A percentile compares a stretch with the other conserved stretches of the same genome.
Conservation (phyloP, 2,113 vertebrate genomes). For the Nanorana parkeri region DNA sequence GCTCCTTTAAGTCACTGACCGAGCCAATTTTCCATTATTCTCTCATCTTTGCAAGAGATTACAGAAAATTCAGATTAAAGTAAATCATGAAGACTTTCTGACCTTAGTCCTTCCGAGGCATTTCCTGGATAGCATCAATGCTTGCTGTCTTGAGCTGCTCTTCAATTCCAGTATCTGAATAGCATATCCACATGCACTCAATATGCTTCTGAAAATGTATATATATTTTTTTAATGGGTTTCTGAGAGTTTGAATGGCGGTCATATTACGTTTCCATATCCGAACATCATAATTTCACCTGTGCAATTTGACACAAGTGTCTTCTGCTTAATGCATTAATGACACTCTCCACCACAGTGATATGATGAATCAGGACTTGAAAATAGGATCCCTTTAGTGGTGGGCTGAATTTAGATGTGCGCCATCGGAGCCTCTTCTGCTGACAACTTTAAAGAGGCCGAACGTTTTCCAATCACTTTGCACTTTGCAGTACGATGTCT, state of each 20-base stretch:
- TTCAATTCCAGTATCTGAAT: no score
- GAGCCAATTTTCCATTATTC: no score
- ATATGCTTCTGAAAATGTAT: not conserved
- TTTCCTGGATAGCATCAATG: no score
- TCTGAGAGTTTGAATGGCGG: not conserved
- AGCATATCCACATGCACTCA: no score
- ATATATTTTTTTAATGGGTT: conserved; percentile 13
- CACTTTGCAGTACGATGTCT: not conserved
- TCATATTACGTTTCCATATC: not conserved
- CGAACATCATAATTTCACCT: conserved; percentile 2
- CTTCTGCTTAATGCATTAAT: conserved; percentile 22
- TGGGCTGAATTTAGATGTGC: conserved; percentile 6
- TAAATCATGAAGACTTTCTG: no score
- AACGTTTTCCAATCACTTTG: not conserved
- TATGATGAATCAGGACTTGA: not conserved
- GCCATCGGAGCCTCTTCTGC: not conserved
- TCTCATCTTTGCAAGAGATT: no score
- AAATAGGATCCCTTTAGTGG: conserved; percentile 10
- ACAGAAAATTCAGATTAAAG: no score
- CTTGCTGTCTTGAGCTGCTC: no score
- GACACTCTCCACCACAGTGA: not conserved
- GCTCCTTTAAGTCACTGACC: no score
- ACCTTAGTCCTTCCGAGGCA: no score
- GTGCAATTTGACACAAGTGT: not conserved
- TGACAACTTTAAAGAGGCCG: conserved; percentile 7